Evolutionary conservation across 1,140 invertebrate genomes (phyloP), one percentile per base, ranked within the genome.

Genomic region (Drosophila fuyamai): DNA sequence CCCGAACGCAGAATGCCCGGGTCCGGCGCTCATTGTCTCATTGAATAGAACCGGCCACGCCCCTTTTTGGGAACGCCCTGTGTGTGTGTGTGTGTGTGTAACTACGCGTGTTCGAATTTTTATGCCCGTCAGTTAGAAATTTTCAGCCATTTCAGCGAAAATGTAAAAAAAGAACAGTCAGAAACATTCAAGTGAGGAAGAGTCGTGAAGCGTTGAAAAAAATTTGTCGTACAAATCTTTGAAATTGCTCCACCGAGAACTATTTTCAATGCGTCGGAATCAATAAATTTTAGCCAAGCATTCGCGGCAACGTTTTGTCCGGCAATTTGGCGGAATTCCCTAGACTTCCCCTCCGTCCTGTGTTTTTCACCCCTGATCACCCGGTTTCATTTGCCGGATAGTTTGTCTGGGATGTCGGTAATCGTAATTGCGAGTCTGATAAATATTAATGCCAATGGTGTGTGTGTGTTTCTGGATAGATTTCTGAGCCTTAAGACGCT

Each of bases 231-330:
- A 91, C 82, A 91, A 91, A 91, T 91, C 88, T 91, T 91, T 79
- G 59, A 86, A 91, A 85, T 90, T 82, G 88, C 86, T 74, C 88
- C 86, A 63, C 61, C 73, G 88, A 91, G 88, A 91, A 91, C 88
- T 90, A 91, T 90, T 91, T 82, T 85, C 88, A 90, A 86, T 91
- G 88, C 88, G 88, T 83, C 82, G 82, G 90, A 86, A 90, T 76
- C 82, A 78, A 91, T 91, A 91, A 91, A 91, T 91, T 91, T 79
- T 79, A 50, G 54, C 23, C 44, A 54, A 61, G 65, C 76, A 75
- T 84, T 84, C 80, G 80, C 70, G 70, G 59, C 72, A 74, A 44
- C 75, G 79, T 70, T 88, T 79, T 86, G 78, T 88, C 78, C 73
- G 79, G 66, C 77, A 75, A 85, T 82, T 82, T 88, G 79, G 40